Evolutionary conservation across 2,113 vertebrate genomes (phyloP).

Genomic region (Planiliza haematocheilus): DNA sequence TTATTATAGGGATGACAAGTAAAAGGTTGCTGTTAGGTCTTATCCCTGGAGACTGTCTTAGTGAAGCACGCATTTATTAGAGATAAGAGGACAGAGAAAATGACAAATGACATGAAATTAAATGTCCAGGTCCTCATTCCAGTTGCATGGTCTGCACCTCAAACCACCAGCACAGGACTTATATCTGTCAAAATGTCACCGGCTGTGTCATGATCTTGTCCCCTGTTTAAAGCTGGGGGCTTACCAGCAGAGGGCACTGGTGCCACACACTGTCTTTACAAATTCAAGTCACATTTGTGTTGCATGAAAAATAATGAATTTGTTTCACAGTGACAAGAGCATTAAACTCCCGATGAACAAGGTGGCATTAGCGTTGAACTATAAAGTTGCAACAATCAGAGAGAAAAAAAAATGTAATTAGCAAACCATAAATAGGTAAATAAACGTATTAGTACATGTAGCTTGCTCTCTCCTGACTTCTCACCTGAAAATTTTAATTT

Average conservation of each 20-base stretch:
- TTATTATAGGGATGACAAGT: conserved; percentile 30
- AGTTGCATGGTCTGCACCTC: not conserved
- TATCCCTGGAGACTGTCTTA: not conserved
- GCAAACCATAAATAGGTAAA: conserved; percentile 61
- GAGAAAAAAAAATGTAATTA: conserved; percentile 29
- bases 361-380: conserved; percentile 22
- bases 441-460: conserved; percentile 62
- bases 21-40: conserved; percentile 18
- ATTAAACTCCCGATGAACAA: conserved; percentile 28
- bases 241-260: conserved; percentile 73
- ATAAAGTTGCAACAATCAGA: conserved; percentile 26
- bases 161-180: not conserved
- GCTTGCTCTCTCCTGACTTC: conserved; percentile 62
- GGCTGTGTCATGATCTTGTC: not conserved
- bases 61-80: not conserved
- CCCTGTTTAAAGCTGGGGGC: not conserved
- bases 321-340: conserved; percentile 24
- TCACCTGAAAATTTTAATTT: conserved; percentile 74
- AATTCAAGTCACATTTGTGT: conserved; percentile 44
- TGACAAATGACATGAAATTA: not conserved
- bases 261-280: conserved; percentile 41
- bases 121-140: not conserved
- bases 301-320: conserved; percentile 43
- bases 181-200: not conserved
- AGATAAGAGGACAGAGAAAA: not conserved